Evolutionary conservation across 35 echinoderm and acorn worm species (phyloP), one percentile per base, ranked within the genome.

Genomic region (Strongylocentrotus purpuratus): DNA sequence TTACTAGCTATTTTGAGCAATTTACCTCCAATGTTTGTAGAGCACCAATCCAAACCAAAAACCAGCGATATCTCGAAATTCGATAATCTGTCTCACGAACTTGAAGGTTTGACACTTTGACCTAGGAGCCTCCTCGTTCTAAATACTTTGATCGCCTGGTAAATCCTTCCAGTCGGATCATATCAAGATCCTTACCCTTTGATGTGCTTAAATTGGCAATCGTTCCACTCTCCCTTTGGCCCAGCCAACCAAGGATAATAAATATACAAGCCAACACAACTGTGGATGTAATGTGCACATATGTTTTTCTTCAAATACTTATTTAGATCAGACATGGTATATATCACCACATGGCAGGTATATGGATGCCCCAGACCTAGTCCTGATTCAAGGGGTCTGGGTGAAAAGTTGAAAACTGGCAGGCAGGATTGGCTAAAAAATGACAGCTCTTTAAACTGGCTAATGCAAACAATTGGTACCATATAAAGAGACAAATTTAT

Each of bases 91-190:
- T 12, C 33, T 89, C 87, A 46, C 87, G 87, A 89, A 89, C 87
- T 46, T 18, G 32, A 46, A 20, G 87, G 87, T 33, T 89, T 89
- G 87, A 89, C 87, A 33, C 33, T 33, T 45, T 89, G 87, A 89
- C 87, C 87, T 31, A 46, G 45, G 33, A 89, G 87, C 87, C 87
- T 89, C 87, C 45, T 89, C 87, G 33, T 89, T 89, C 87, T 46
- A 89, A 89, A 89, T 89, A 89, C 87, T 89, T 89, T 89, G 87
- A 89, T 89, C 87, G 87, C 87, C 87, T 89, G 87, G 32, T 89
- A 89, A 89, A 89, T 89, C 87, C 87, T 89, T 25, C 3, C 33
- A 89, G 87, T 89, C 87, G 45, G 45, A 46, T 89, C 87, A 89
- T 46, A 89, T 89, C 87, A 89, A 15, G 45, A 46, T 25, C 87